Evolutionary conservation across 2,797 vertebrate species (phyloP).

Genomic region (Trematomus bernacchii): DNA sequence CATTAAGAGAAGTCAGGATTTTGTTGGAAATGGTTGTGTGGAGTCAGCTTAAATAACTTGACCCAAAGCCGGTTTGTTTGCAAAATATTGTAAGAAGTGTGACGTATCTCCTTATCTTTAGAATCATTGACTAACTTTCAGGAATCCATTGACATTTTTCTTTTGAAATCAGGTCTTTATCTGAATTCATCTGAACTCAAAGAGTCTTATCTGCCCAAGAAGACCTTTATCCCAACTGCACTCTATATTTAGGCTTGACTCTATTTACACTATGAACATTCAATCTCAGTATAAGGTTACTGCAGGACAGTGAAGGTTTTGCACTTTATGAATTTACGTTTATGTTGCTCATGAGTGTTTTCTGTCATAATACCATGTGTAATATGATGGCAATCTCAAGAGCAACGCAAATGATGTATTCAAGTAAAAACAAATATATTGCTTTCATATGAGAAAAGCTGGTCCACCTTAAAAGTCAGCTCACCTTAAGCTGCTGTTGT

Average conservation of each 20-base stretch:
- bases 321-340: not conserved
- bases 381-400: too few species aligned
- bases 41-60: not conserved
- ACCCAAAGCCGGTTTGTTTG: not conserved
- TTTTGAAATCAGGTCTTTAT: not conserved
- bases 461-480: too few species aligned
- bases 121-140: too few species aligned
- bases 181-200: not conserved
- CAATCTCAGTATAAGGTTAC: not conserved
- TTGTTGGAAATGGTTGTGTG: not conserved
- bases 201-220: too few species aligned
- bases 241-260: slow-evolving; percentile 25
- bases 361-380: too few species aligned
- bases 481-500: too few species aligned
- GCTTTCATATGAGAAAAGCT: too few species aligned
- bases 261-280: not conserved
- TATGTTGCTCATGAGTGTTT: not conserved
- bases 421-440: too few species aligned
- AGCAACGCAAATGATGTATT: too few species aligned
- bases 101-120: not conserved
- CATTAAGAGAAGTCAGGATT: not conserved
- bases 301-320: not conserved
- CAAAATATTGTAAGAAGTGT: not conserved
- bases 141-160: too few species aligned
- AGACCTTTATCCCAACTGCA: not conserved